Percentiles rank a stretch among this genome's conserved stretches.
phyloP scores from a whole-genome alignment of 2,888 invertebrate species.

The Eremobia ochroleuca region DNA sequence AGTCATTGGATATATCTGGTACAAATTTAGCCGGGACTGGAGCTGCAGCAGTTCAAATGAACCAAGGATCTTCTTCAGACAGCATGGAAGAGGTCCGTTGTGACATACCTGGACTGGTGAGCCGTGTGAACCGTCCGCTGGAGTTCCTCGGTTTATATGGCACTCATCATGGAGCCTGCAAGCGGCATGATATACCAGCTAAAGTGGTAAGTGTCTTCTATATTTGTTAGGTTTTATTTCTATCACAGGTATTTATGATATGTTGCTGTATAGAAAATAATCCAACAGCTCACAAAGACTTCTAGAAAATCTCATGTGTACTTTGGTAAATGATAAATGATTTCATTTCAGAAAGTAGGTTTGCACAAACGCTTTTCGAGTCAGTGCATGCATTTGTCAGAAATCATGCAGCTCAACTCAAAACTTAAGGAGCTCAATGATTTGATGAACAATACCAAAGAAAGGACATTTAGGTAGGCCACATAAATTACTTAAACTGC shows the following conservation, averaged over 20 bases:
- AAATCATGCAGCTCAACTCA: too few relatives aligned
- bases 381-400: too few relatives aligned
- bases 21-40: conserved; percentile 98
- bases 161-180: conserved; percentile 97
- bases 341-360: too few relatives aligned
- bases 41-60: conserved; percentile 90
- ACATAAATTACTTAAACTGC: too few relatives aligned
- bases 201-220: conserved; percentile 92
- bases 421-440: too few relatives aligned
- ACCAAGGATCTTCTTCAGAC: conserved; percentile 66
- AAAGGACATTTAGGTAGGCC: too few relatives aligned
- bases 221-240: background rate
- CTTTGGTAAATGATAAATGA: too few relatives aligned
- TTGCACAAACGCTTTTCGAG: too few relatives aligned
- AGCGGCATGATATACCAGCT: conserved; percentile 97
- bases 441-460: too few relatives aligned
- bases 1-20: conserved; percentile 98
- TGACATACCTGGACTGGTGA: conserved; percentile 97
- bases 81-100: conserved; percentile 85
- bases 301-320: background rate
- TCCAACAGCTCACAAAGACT: background rate
- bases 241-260: background rate
- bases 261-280: background rate
- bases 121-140: conserved; percentile 94
- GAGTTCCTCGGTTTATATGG: conserved; percentile 98